phyloP scores from a whole-genome alignment of 2,888 invertebrate genomes.

The Drosophila meridiana region DNA sequence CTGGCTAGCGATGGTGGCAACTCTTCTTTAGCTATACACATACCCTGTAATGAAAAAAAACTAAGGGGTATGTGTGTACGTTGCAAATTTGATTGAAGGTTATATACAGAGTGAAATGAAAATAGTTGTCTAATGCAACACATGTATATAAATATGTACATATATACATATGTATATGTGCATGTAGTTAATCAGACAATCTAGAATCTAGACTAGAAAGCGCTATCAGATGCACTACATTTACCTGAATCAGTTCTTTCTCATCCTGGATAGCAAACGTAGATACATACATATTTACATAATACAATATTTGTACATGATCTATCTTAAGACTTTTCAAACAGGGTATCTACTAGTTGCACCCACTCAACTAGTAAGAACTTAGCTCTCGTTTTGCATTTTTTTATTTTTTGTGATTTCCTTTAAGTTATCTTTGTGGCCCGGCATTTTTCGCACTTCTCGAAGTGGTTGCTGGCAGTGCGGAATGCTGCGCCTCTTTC shows the following conservation, averaged over 20 bases:
- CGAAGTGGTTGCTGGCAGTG: slow-evolving; percentile 49
- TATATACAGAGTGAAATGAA: neutral
- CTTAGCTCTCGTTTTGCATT: neutral
- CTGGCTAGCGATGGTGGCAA: slow-evolving; percentile 7
- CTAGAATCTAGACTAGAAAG: neutral
- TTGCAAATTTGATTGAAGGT: too few relatives aligned
- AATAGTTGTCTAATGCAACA: neutral
- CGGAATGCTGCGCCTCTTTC: slow-evolving; percentile 75
- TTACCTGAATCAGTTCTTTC: neutral
- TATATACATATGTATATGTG: neutral
- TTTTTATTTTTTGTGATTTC: neutral
- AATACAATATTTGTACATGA: too few relatives aligned
- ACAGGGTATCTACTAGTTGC: neutral
- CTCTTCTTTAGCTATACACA: neutral
- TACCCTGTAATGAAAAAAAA: neutral
- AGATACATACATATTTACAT: neutral
- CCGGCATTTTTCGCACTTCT: slow-evolving; percentile 62
- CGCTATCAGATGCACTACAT: neutral
- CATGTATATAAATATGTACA: neutral
- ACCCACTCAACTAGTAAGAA: neutral
- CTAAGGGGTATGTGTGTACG: neutral
- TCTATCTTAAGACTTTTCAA: neutral
- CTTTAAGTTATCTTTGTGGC: slow-evolving; percentile 31
- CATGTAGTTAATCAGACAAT: neutral
- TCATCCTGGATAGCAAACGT: neutral